A percentile compares a stretch with the other conserved stretches of the same genome.
Conservation (phyloP, 2,888 invertebrate species). For the Silvanus unidentatus region DNA sequence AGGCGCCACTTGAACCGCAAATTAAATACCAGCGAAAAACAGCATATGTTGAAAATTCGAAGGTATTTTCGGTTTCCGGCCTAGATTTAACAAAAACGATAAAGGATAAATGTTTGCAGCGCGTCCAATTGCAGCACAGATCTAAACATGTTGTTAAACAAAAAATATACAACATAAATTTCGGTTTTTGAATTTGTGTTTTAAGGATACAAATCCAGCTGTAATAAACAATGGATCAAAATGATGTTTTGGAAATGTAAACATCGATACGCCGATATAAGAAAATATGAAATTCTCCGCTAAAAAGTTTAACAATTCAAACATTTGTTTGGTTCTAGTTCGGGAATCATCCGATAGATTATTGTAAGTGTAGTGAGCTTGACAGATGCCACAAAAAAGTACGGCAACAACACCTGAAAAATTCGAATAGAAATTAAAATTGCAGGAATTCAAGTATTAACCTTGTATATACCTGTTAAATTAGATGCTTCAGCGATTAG, state of each 20-base stretch:
- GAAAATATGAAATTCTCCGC: slow-evolving; percentile 98
- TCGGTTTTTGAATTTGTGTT: not conserved
- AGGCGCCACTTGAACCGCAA: too few relatives aligned
- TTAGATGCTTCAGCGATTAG: slow-evolving; percentile 93
- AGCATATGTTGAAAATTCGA: slow-evolving; percentile 96
- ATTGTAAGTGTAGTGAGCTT: slow-evolving; percentile 98
- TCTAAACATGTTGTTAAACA: slow-evolving; percentile 53
- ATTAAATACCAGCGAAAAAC: slow-evolving; percentile 91
- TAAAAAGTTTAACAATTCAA: slow-evolving; percentile 90
- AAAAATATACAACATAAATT: slow-evolving; percentile 13
- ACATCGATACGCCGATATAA: slow-evolving; percentile 98
- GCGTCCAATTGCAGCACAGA: slow-evolving; percentile 84
- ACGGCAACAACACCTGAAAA: slow-evolving; percentile 86
- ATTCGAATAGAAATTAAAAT: slow-evolving; percentile 7
- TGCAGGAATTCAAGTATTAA: too few relatives aligned
- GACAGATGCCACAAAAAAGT: slow-evolving; percentile 96
- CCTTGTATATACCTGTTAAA: slow-evolving; percentile 87
- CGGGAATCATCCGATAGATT: slow-evolving; percentile 86
- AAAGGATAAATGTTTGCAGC: slow-evolving; percentile 95
- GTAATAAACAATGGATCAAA: slow-evolving; percentile 90
- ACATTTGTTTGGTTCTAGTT: slow-evolving; percentile 82
- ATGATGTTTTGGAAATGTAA: slow-evolving; percentile 92
- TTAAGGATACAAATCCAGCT: slow-evolving; percentile 87
- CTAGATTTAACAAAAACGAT: slow-evolving; percentile 86
- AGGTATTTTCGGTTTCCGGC: slow-evolving; percentile 85